Evolutionary conservation across 2,113 vertebrate genomes (phyloP), one percentile per base, ranked within the genome.

Genomic region (Ovis aries): DNA sequence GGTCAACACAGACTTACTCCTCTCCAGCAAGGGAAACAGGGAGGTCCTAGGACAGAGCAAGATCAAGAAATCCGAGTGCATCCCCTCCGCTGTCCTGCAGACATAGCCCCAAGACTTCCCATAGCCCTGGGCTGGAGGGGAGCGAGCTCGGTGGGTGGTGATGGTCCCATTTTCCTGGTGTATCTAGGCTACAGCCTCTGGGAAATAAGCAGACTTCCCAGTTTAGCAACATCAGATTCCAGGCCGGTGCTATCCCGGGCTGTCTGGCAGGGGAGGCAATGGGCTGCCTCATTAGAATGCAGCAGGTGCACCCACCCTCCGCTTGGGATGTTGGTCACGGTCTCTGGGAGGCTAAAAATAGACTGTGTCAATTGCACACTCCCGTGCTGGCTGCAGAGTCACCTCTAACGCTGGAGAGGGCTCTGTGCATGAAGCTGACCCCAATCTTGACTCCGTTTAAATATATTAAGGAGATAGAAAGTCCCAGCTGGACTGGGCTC

Each of bases 271-370:
- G 90, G 48, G 90, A 85, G 82, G 84, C 74, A 52, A 87, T 33
- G 23, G 55, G 95, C 92, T 91, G 97, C 85, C 89, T 97, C 97
- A 98, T 98, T 97, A 97, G 98, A 91, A 98, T 98, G 89, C 98
- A 97, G 94, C 94, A 97, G 90, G 95, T 99, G 97, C 96, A 98
- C 50, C 95, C 71, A 87, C 50, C 55, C 94, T 94, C 52, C 27
- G 67, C 98, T 99, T 93, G 91, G 97, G 97, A 98, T 98, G 98
- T 77, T 92, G 21, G 89, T 97, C 98, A 97, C 94, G 90, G 97
- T 97, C 36, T 82, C 50, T 16, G 31, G 27, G 29, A 98, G 91
- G 94, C 95, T 98, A 98, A 98, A 99, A 98, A 98, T 98, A 98
- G 97, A 97, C 64, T 0, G 0, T 97, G 97, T 96, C 95, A 88